These are phyloP conservation scores for Electrona antarctica DNA, from an alignment of 2,113 vertebrate genomes.

Conservation along the genomic window DNA sequence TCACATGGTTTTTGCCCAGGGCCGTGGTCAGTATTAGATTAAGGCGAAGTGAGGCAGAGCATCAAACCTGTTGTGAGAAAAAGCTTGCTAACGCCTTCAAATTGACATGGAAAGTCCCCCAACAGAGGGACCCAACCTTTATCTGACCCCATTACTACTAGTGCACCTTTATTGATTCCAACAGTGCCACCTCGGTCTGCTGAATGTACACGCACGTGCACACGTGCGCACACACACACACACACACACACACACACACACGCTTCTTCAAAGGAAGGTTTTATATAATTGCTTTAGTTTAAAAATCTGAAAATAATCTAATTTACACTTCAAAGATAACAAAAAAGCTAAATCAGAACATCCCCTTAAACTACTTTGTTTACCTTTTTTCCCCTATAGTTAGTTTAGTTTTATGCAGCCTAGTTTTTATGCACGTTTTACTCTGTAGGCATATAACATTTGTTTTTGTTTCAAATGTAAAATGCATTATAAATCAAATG, in stretches of 20 bases:
- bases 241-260: not conserved
- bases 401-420: too few relatives aligned
- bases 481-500: too few relatives aligned
- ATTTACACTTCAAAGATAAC: too few relatives aligned
- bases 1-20: conserved; percentile 43
- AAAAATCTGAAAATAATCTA: too few relatives aligned
- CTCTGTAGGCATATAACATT: too few relatives aligned
- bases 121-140: conserved; percentile 12
- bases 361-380: too few relatives aligned
- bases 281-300: too few relatives aligned
- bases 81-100: conserved; percentile 40
- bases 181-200: not conserved
- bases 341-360: too few relatives aligned
- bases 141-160: conserved; percentile 11
- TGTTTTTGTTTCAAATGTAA: too few relatives aligned
- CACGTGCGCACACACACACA: not conserved
- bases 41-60: conserved; percentile 35
- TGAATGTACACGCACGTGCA: not conserved
- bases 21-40: conserved; percentile 45
- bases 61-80: conserved; percentile 50
- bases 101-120: not conserved
- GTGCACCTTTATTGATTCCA: conserved; percentile 8
- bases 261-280: too few relatives aligned
- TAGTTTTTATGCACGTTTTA: too few relatives aligned
- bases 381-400: too few relatives aligned